Base-by-base conservation (phyloP, 2,888 invertebrate genomes). In the Chelonus formosanus region DNA sequence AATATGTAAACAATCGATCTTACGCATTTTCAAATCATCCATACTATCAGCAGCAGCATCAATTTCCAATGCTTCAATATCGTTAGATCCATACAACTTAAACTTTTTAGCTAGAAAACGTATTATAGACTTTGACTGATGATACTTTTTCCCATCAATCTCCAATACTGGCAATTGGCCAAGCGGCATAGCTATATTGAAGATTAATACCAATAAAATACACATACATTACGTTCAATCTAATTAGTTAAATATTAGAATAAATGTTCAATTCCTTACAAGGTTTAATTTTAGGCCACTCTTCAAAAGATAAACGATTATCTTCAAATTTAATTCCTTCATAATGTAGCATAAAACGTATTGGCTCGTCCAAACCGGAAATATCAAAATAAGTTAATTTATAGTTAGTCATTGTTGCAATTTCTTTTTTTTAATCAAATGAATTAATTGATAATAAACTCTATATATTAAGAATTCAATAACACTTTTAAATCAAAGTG, bases 41-140 rank as follows among this genome's bases (percentile, higher is more conserved):
- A 87, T 78, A 55, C 81, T 85, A 52, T 85, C 85, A 0, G 84
- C 86, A 1, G 81, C 70, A 20, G 85, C 83, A 62, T 89, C 88
- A 58, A 87, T 80, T 3, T 86, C 77, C 3, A 86, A 83, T 67
- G 86, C 86, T 48, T 87, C 84, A 79, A 86, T 83, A 3, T 86
- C 85, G 67, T 87, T 85, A 1, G 78, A 72, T 1, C 88, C 86
- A 48, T 87, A 81, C 1, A 88, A 82, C 35, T 85, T 82, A 36
- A 84, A 83, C 72, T 86, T 84, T 63, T 82, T 84, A 3, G 86
- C 88, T 1, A 89, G 73, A 72, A 86, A 88, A 59, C 88, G 87
- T 44, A 85, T 84, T 57, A 89, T 88, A 40, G 88, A 86, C 66
- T 82, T 81, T 3, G 85, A 84, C 69, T 86, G 86, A 68, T 82